Evolutionary conservation across 53 echinoderm and acorn worm genomes (phyloP).

Genomic region (Paelopatides confundens): DNA sequence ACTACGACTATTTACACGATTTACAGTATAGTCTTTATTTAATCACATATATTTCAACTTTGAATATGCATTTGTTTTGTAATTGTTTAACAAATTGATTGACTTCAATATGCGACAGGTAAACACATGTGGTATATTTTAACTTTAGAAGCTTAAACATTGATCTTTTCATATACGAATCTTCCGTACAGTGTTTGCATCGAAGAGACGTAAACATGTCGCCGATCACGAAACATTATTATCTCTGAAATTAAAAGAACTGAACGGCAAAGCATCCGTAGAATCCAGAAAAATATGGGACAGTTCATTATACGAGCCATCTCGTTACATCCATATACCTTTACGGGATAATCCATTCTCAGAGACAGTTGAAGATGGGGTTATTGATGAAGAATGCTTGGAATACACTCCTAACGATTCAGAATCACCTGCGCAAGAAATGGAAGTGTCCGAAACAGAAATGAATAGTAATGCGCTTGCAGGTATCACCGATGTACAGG

Average conservation of each 20-base stretch:
- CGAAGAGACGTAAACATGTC: conserved; percentile 13
- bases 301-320: not conserved
- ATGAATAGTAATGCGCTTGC: not conserved
- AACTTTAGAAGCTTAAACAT: too few relatives aligned
- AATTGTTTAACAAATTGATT: too few relatives aligned
- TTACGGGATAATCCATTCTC: conserved; percentile 29
- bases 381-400: not conserved
- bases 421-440: not conserved
- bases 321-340: conserved; percentile 1
- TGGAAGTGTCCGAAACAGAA: not conserved
- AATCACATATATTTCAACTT: too few relatives aligned
- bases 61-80: too few relatives aligned
- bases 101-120: too few relatives aligned
- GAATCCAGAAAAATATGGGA: conserved; percentile 2
- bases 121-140: too few relatives aligned
- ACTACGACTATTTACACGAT: too few relatives aligned
- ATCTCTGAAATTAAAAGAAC: not conserved
- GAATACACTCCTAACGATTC: not conserved
- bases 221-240: not conserved
- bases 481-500: not conserved
- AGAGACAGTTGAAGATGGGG: not conserved
- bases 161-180: not conserved
- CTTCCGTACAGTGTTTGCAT: not conserved
- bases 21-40: too few relatives aligned
- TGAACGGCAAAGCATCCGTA: not conserved